Percentiles rank a stretch among this genome's conserved stretches.
Conservation (phyloP, 2,797 vertebrate species). For the Gambelia wislizenii region DNA sequence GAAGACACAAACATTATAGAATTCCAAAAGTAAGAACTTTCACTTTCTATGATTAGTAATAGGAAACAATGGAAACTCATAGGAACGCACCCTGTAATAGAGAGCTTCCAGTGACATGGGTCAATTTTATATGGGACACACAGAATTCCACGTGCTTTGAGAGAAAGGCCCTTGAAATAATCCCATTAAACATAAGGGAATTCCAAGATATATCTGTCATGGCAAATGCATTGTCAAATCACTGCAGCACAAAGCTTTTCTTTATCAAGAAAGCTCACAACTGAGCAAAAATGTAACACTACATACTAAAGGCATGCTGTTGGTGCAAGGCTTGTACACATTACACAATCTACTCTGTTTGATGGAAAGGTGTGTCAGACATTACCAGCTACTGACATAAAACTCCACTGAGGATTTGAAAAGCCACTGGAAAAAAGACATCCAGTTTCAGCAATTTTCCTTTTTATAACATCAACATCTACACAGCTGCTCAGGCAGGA, state of each 20-base stretch:
- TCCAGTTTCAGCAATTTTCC: background rate
- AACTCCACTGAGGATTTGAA: background rate
- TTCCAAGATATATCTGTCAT: background rate
- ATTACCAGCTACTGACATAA: background rate
- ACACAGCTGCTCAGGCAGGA: background rate
- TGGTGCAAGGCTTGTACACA: background rate
- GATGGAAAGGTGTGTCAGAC: background rate
- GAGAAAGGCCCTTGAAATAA: slow-evolving; percentile 4
- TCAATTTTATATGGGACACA: background rate
- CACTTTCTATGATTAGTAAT: too few species aligned
- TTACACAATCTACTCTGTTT: background rate
- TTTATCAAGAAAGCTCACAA: background rate
- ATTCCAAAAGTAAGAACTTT: background rate
- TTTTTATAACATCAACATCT: background rate
- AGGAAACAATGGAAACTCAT: background rate
- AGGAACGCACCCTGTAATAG: background rate
- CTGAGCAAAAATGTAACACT: background rate
- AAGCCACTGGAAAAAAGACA: background rate
- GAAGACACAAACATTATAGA: background rate
- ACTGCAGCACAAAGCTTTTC: background rate
- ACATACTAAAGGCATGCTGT: background rate
- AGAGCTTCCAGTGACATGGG: background rate
- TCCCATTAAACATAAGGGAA: background rate
- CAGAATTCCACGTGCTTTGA: background rate
- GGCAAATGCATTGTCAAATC: background rate